phyloP scores from a whole-genome alignment of 1,140 invertebrate genomes.

The Luehdorfia chinensis region DNA sequence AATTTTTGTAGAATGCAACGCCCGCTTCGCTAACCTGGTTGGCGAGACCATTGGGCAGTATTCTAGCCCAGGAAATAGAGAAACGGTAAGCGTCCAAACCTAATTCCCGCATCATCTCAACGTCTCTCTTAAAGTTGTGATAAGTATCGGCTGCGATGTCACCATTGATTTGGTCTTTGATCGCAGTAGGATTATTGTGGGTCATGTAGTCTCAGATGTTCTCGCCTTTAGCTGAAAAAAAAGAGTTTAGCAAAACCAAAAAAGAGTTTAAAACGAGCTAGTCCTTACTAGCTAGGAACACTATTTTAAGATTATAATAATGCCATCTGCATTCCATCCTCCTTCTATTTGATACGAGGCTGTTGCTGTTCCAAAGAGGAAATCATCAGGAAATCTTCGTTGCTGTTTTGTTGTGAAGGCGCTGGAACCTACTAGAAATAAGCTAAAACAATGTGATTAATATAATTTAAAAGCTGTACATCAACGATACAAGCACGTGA shows the following conservation, averaged over 20 bases:
- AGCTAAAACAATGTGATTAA: conserved; percentile 1
- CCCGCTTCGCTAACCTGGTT: conserved; percentile 71
- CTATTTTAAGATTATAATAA: too few relatives aligned
- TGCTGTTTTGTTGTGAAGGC: conserved; percentile 17
- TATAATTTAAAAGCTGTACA: too few relatives aligned
- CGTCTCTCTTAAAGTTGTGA: conserved; percentile 41
- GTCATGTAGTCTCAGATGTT: conserved; percentile 74
- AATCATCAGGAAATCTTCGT: conserved; percentile 44
- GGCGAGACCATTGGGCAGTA: conserved; percentile 75
- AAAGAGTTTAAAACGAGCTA: too few relatives aligned
- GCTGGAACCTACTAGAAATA: conserved; percentile 16
- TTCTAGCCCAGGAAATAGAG: conserved; percentile 80
- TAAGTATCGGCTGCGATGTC: conserved; percentile 42
- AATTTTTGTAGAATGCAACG: conserved; percentile 77
- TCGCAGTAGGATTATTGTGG: conserved; percentile 30
- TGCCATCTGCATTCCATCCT: conserved; percentile 66
- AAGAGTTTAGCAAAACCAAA: too few relatives aligned
- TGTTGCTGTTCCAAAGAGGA: conserved; percentile 67
- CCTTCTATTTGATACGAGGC: conserved; percentile 73
- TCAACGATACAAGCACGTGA: too few relatives aligned
- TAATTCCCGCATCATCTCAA: conserved; percentile 48
- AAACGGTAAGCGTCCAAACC: conserved; percentile 76
- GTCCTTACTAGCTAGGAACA: too few relatives aligned
- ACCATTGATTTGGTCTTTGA: conserved; percentile 37
- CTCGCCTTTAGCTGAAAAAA: conserved; percentile 69